phyloP scores from a whole-genome alignment of 2,113 vertebrate species.

The Thinocorus orbignyianus region DNA sequence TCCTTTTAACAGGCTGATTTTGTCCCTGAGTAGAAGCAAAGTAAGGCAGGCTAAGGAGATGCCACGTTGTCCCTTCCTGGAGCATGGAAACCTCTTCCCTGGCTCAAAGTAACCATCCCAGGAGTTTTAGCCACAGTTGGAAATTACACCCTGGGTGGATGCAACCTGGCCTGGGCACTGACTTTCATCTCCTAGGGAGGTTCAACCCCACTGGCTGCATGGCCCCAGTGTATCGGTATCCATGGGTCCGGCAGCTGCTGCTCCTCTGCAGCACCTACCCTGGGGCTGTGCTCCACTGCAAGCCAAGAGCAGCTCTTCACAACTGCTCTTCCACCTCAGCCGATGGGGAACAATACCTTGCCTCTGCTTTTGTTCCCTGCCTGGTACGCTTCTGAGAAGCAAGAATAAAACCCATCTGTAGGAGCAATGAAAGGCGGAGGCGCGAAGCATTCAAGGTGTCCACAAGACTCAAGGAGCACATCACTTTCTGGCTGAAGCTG shows the following conservation, averaged over 20 bases:
- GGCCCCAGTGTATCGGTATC: background rate
- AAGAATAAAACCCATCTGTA: constrained; percentile 45
- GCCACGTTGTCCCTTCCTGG: background rate
- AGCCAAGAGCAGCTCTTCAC: background rate
- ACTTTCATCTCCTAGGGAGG: background rate
- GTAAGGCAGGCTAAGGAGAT: background rate
- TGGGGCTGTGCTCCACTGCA: background rate
- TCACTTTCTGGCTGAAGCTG: background rate
- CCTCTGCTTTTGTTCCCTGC: constrained; percentile 49
- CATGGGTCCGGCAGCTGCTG: rapidly evolving
- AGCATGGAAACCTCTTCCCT: background rate
- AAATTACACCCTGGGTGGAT: background rate
- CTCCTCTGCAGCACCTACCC: background rate
- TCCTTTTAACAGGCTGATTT: background rate
- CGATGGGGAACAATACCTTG: constrained; percentile 25
- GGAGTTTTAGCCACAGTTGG: background rate
- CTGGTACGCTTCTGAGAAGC: background rate
- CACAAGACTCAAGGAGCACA: background rate
- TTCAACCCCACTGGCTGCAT: background rate
- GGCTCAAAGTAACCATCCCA: background rate
- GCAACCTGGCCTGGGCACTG: background rate
- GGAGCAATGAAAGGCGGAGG: background rate
- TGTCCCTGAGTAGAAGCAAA: background rate
- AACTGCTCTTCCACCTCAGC: background rate
- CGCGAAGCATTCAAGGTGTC: background rate